phyloP scores from a whole-genome alignment of 2,888 invertebrate genomes.

The Drosophila algonquin region DNA sequence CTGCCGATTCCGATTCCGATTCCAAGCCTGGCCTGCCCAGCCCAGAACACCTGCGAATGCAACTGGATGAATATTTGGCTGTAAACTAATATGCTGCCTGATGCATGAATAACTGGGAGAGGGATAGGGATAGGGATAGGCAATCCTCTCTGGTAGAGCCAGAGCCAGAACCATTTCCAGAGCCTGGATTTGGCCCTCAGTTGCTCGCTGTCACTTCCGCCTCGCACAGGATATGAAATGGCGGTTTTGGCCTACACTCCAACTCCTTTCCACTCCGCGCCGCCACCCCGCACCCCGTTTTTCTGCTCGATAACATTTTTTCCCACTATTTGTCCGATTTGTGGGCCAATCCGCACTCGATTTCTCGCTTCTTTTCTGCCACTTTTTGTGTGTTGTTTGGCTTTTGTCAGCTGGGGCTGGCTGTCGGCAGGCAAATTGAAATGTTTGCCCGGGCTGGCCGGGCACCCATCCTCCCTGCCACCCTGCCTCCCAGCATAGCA shows the following conservation, averaged over 20 bases:
- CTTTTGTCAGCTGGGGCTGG: conserved; percentile 62
- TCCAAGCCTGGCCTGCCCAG: conserved; percentile 37
- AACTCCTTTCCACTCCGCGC: not conserved
- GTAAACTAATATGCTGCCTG: conserved; percentile 42
- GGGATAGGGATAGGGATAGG: conserved; percentile 6
- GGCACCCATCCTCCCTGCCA: not conserved
- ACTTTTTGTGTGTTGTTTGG: conserved; percentile 56
- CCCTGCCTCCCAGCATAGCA: not conserved
- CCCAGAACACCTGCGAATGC: conserved; percentile 63
- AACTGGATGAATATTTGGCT: conserved; percentile 63
- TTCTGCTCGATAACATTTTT: conserved; percentile 12
- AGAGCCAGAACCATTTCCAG: conserved; percentile 37
- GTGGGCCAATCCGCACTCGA: conserved; percentile 68
- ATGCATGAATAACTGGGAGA: conserved; percentile 19
- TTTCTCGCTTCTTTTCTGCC: conserved; percentile 27
- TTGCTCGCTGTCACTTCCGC: conserved; percentile 62
- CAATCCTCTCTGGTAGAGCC: not conserved
- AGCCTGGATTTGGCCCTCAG: conserved; percentile 55
- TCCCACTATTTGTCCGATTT: conserved; percentile 75
- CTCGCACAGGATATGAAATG: conserved; percentile 70
- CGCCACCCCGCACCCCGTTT: not conserved
- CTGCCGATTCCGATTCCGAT: conserved; percentile 8
- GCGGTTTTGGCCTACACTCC: conserved; percentile 39
- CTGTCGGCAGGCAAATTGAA: conserved; percentile 74
- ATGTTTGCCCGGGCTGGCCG: conserved; percentile 64